Evolutionary conservation across 2,797 vertebrate species (phyloP), one percentile per base, ranked within the genome.

Genomic region (Remorina albescens): DNA sequence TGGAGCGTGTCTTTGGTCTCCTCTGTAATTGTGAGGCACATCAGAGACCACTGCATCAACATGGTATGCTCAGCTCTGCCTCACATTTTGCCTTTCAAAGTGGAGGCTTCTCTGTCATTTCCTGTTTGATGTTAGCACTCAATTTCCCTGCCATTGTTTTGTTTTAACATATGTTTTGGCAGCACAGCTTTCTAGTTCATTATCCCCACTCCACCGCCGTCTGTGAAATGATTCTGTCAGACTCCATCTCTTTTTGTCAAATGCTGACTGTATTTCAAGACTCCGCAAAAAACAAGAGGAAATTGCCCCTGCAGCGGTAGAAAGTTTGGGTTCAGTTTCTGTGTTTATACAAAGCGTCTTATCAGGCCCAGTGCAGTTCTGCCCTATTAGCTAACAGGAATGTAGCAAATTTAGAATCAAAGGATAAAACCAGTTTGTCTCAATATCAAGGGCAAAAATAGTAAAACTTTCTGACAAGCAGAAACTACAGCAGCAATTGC

Each of bases 1-100:
- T 99, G 98, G 98, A 95, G 96, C 85, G 60, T 91, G 0, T 83
- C 92, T 0, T 78, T 93, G 63, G 92, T 96, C 0, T 94, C 96
- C 2, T 68, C 91, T 60, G 1, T 95, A 19, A 90, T 99, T 77
- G 85, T 94, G 30, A 85, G 90, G 63, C 94, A 98, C 57, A 68
- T 98, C 21, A 81, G 91, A 77, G 86, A 77, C 65, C 93, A 95
- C 65, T 86, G 85, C 81, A 93, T 97, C 87, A 91, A 94, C 89
- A 81, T 98, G 96, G 97, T 98, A 91, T 1, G 72, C 39, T 59
- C 63, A 32, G n/a, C 63, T 50, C 26, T 26, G 30, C 7, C 6
- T 62, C 49, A 3, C 28, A 28, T 46, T 53, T 59, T 51, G 21
- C 55, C 15, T 68, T 30, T 76, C 50, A 46, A 65, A 74, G 39